Base-by-base conservation (phyloP, 2,888 invertebrate species). In the Mamestra brassicae region DNA sequence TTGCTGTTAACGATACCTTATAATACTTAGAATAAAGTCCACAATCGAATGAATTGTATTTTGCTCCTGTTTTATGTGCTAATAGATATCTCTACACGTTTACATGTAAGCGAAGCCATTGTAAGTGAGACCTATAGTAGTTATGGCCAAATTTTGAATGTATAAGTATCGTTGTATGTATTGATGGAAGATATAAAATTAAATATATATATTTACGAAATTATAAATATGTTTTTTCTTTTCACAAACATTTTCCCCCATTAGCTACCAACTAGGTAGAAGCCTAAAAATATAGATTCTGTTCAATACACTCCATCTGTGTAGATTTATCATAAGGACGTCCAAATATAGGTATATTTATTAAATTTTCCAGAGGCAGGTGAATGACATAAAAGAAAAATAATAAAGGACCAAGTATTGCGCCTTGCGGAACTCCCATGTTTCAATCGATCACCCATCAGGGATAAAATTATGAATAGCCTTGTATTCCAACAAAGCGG, bases 171-270 rank as follows among this genome's bases (percentile, higher is more conserved):
- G 93, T 93, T 96, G 96, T 96, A 96, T 96, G 96, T 96, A 96
- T 96, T 96, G 96, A 96, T 96, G 96, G 96, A 96, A 95, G 96
- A 96, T 96, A 95, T 96, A 96, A 96, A 96, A 94, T 96, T 96
- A 96, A 96, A 96, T 95, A 96, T 97, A 96, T 96, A 96, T 97
- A 96, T 97, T 96, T 96, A 96, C 96, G 96, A 96, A 96, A 96
- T 94, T 89, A 94, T 76, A 88, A 82, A 87, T 87, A 91, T 90
- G 93, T 93, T 65, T 78, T 78, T 87, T 90, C 85, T 90, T 88
- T 86, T 85, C 57, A 26, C 55, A 61, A 71, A 13, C 10, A n/a
- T 55, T 52, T 38, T 62, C n/a, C 15, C 60, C 11, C n/a, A 45
- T 47, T 15, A 8, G 36, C 5, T 11, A 11, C 42, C 42, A 1